Evolutionary conservation across 1,140 invertebrate genomes (phyloP), one percentile per base, ranked within the genome.

Genomic region (Drosophila pseudoobscura): DNA sequence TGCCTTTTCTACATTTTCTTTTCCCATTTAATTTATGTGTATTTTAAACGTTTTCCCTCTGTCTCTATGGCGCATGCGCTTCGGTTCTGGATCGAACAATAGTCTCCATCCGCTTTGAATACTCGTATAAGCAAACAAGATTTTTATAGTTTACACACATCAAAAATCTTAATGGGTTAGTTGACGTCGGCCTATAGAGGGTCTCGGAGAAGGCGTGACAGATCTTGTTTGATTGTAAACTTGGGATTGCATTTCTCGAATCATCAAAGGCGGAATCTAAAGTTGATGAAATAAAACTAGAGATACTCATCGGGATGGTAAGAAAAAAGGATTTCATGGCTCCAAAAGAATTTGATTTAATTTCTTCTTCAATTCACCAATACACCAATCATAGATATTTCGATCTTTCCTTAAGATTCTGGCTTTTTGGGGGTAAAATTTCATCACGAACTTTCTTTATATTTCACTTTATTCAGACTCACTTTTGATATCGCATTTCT

Each of bases 41-140:
- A 84, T 84, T 72, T 79, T 44, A 60, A 83, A 79, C 31, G 52
- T 26, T 49, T 47, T 51, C 46, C 41, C 54, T 43, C 62, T 44
- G 43, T 56, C 24, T 59, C 51, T 68, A 63, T 76, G 80, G 80
- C 80, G 79, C 79, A 83, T 79, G 79, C 80, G 75, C 80, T 75
- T 72, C 62, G 60, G 73, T 68, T 79, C 72, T 78, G n/a, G 39
- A 50, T 45, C 35, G 31, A 20, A 56, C 65, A 69, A 69, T 69
- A 49, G 63, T 55, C 47, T 22, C 43, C 47, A 45, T 55, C 24
- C 51, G 49, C 41, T 45, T 69, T 31, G 15, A 46, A 44, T 49
- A 15, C 15, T 15, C 15, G 15, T 15, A 20, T 56, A 71, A 50
- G 44, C 50, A 29, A 78, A 78, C 52, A 64, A 47, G 24, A 44